A percentile compares a stretch with the other conserved stretches of the same genome.
Evolutionary conservation across 2,113 vertebrate species (phyloP).

Genomic region (Zosterops hypoxanthus): DNA sequence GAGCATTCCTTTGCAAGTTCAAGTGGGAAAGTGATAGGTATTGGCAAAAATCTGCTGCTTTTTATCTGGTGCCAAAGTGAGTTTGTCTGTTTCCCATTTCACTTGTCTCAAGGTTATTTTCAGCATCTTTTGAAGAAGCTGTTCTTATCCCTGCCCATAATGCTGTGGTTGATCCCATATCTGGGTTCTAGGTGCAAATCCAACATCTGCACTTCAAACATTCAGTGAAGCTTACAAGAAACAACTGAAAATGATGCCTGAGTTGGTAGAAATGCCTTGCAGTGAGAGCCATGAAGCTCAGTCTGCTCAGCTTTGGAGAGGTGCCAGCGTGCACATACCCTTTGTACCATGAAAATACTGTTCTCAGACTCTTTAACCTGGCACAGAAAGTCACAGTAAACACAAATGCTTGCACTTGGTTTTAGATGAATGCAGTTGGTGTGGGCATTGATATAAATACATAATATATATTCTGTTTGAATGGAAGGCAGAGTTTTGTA

Average conservation of each 20-base stretch:
- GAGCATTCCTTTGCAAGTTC: conserved; percentile 24
- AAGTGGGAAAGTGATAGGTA: conserved; percentile 9
- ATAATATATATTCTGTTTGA: neutral
- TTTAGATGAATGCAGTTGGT: neutral
- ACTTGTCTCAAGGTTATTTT: neutral
- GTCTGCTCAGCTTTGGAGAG: neutral
- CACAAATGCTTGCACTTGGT: neutral
- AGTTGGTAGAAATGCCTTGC: neutral
- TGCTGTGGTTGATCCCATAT: neutral
- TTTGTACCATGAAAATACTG: neutral
- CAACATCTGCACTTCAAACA: neutral
- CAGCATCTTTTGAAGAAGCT: neutral
- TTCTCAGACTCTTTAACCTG: neutral
- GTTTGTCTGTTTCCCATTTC: rapidly evolving
- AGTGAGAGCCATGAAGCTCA: neutral
- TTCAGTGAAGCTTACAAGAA: neutral
- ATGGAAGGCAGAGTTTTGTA: neutral
- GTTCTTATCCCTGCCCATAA: neutral
- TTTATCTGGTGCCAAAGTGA: neutral
- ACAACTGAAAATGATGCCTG: neutral
- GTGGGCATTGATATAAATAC: neutral
- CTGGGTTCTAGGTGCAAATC: neutral
- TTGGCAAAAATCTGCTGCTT: conserved; percentile 25
- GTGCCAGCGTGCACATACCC: neutral
- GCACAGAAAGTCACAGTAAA: neutral